Conservation (phyloP, 2,113 vertebrate genomes). For the Brienomyrus brachyistius region DNA sequence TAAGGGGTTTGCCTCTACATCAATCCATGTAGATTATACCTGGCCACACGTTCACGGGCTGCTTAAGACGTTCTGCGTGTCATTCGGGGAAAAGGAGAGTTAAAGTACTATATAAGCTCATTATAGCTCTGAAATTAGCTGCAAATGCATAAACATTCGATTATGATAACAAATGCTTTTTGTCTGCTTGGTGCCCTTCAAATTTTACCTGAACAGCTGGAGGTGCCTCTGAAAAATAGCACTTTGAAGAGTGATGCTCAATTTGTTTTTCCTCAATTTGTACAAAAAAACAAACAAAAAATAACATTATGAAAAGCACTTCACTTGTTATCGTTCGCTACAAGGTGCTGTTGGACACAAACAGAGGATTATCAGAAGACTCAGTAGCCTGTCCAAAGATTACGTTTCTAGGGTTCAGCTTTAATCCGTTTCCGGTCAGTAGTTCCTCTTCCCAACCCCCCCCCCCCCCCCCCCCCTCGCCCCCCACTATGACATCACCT, state of each 20-base stretch:
- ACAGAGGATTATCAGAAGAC: not conserved
- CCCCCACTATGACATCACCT: constrained; percentile 15
- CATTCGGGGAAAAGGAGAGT: not conserved
- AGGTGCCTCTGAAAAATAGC: not conserved
- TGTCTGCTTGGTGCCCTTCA: not conserved
- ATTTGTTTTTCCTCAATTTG: not conserved
- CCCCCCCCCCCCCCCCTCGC: not conserved
- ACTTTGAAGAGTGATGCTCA: not conserved
- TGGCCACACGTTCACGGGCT: not conserved
- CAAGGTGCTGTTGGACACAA: not conserved
- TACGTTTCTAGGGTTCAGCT: constrained; percentile 3
- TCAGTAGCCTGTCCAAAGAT: not conserved
- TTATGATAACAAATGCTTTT: not conserved
- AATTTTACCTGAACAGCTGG: not conserved
- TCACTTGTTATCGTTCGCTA: not conserved
- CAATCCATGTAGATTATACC: not conserved
- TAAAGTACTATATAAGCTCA: not conserved
- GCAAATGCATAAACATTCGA: not conserved
- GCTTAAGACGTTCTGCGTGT: not conserved
- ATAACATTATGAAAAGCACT: not conserved
- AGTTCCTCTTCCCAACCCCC: not conserved
- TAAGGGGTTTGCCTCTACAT: not conserved
- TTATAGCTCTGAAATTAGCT: not conserved
- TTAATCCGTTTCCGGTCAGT: not conserved
- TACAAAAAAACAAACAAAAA: not conserved